Evolutionary conservation across 2,888 invertebrate species (phyloP), one percentile per base, ranked within the genome.

Genomic region (Catocala nupta): DNA sequence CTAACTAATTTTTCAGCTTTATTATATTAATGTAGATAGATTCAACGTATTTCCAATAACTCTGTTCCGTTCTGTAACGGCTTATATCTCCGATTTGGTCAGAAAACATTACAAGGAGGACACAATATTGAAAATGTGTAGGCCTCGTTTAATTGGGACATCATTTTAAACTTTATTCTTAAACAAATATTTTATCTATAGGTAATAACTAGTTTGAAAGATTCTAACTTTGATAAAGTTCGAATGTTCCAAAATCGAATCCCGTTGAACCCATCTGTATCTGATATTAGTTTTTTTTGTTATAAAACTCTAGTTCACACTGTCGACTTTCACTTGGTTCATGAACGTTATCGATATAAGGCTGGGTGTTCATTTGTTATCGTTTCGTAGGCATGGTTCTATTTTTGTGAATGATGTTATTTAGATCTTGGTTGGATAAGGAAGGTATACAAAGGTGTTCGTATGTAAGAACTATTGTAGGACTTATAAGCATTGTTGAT

Each of bases 361-460:
- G 75, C 74, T 65, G 36, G 55, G 69, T 68, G 66, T 63, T 73
- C 80, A 80, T 71, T 75, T 65, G 68, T 71, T 71, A 68, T 59
- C 57, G 60, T 45, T 13, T 33, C 25, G 65, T 57, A 75, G 75
- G 74, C 74, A 80, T 69, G 71, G 60, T 49, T 48, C 45, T 51
- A 55, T 63, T 33, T 10, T 13, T 55, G 52, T 59, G 11, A 45
- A 57, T 58, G 48, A 50, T 59, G 52, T 52, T 71, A 66, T 77
- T 64, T 56, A 50, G 64, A 77, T 74, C 42, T 54, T 43, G 64
- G 71, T 74, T 42, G 56, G 66, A 70, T 77, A 70, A 65, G 44
- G 51, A 52, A 11, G 54, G 49, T 58, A 61, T 33, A 64, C 59
- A 44, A 43, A 25, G 1, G 25, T 25, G 25, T 25, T 16, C 16